Base-by-base conservation (phyloP, 2,797 vertebrate species). In the Sebastes aleutianus region DNA sequence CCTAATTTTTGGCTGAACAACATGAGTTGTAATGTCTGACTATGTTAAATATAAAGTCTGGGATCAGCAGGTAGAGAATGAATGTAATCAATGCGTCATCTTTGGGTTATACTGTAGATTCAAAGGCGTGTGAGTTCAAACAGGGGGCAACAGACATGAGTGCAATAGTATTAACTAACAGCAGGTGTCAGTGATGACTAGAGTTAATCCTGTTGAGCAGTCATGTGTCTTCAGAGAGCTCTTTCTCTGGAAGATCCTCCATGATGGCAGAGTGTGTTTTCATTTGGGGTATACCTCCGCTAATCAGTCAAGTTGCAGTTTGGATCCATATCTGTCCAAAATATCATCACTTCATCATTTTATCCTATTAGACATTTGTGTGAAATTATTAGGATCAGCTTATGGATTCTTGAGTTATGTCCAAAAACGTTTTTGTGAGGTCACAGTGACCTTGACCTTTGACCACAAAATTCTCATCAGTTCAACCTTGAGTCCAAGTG, bases 161-260 rank as follows among this genome's bases (percentile, higher is more conserved):
- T 32, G 22, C n/a, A 74, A 64, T 69, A 8, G n/a, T 9, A 2
- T 2, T 18, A 34, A 39, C 1, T 4, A 62, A n/a, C 90, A 85
- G 31, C 67, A 89, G 88, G 56, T 26, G 90, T 83, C 64, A 53
- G 70, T 47, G 76, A 47, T 27, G 54, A n/a, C 16, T 6, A 13
- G 16, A 1, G 29, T 58, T 59, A 9, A 72, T n/a, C 6, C 12
- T 4, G 8, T 13, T 6, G 11, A 24, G 11, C n/a, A 2, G 29
- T 0, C 1, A 3, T 20, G 43, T 36, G 27, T 18, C 16, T 74
- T 29, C 29, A 58, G 31, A 77, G 64, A 32, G 4, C 5, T 82
- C 62, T n/a, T 14, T 63, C 18, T 50, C 47, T 50, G 14, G 43
- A 18, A 47, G 43, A 47, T 18, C 43, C 43, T 47, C 43, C 16